Evolutionary conservation across 2,888 invertebrate genomes (phyloP).

Genomic region (Toxonevra muliebris): DNA sequence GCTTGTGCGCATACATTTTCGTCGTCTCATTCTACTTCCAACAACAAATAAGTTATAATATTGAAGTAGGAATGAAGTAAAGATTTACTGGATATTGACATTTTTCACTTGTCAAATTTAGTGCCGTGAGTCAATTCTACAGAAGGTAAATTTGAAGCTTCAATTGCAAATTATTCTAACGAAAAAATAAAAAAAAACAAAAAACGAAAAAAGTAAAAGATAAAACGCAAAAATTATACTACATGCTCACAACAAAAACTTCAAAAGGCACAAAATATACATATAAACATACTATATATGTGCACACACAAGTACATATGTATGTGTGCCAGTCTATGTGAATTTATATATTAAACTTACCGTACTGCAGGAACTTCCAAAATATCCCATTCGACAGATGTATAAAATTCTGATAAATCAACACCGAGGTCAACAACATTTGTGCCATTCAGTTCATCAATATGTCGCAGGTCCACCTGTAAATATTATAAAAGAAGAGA

Average conservation of each 20-base stretch:
- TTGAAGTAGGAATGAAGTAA: neutral
- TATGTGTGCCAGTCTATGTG: neutral
- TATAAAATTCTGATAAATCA: conserved; percentile 97
- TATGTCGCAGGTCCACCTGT: conserved; percentile 90
- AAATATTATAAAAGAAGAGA: conserved; percentile 12
- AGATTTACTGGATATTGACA: neutral
- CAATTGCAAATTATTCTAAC: no score
- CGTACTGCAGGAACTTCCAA: conserved; percentile 93
- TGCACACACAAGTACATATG: neutral
- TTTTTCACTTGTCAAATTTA: neutral
- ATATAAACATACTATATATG: no score
- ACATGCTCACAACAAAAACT: no score
- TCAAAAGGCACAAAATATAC: no score
- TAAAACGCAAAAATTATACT: no score
- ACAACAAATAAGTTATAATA: neutral
- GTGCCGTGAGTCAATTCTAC: neutral
- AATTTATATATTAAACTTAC: conserved; percentile 66
- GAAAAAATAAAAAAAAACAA: no score
- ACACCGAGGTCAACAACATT: conserved; percentile 93
- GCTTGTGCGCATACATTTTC: no score
- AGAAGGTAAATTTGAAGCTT: neutral
- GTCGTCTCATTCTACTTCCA: no score
- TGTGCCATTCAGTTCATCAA: conserved; percentile 90
- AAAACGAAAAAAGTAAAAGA: no score
- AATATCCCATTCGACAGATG: conserved; percentile 99